A percentile compares a stretch with the other conserved stretches of the same genome.
Conservation (phyloP, 2,113 vertebrate genomes). For the Girardinichthys multiradiatus region DNA sequence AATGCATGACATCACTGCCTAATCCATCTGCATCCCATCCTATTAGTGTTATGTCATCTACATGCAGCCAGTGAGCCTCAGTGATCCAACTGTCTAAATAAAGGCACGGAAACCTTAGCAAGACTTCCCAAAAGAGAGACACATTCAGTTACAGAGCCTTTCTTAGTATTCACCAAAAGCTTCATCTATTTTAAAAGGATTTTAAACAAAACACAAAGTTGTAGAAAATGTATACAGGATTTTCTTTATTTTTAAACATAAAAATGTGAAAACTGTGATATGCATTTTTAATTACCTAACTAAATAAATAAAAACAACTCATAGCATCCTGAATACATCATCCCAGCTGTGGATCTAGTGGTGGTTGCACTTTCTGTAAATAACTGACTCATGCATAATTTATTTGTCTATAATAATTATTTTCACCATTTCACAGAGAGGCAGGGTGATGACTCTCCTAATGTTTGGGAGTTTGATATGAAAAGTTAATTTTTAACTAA, state of each 20-base stretch:
- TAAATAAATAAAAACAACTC: too few species aligned
- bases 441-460: background rate
- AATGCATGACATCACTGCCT: conserved; percentile 38
- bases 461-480: conserved; percentile 1
- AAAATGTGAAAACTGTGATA: too few species aligned
- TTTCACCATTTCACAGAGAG: background rate
- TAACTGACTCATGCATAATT: conserved; percentile 4
- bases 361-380: conserved; percentile 16
- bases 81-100: conserved; percentile 47
- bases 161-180: background rate
- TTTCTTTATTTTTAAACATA: too few species aligned
- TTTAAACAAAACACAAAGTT: too few species aligned
- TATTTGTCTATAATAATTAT: conserved; percentile 3
- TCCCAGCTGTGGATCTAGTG: background rate
- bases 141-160: background rate
- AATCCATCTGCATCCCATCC: conserved; percentile 57
- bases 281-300: too few species aligned
- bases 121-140: background rate
- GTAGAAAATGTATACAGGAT: too few species aligned
- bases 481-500: conserved; percentile 12
- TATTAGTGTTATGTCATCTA: conserved; percentile 38
- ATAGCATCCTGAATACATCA: too few species aligned
- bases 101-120: conserved; percentile 23
- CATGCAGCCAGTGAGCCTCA: background rate
- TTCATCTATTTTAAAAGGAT: too few species aligned